A percentile compares a stretch with the other conserved stretches of the same genome.
These are phyloP conservation scores for Athripsodes cinereus DNA, from an alignment of 2,888 invertebrate genomes.

Conservation along the genomic window DNA sequence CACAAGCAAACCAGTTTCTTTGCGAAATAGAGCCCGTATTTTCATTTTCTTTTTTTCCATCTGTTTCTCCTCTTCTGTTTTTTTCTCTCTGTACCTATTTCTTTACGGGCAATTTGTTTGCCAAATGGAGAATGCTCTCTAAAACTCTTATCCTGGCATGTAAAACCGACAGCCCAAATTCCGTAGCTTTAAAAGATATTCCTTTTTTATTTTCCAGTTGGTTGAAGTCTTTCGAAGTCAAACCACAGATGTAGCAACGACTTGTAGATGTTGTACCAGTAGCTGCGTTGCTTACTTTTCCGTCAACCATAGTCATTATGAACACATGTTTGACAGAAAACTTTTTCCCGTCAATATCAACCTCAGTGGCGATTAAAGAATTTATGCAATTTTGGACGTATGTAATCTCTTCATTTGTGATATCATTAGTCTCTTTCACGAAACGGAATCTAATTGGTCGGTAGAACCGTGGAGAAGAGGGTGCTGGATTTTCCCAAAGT, in stretches of 20 bases:
- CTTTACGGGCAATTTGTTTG: conserved; percentile 4
- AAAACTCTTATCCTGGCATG: conserved; percentile 4
- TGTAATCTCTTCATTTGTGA: neutral
- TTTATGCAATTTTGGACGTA: neutral
- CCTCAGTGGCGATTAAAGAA: conserved; percentile 1
- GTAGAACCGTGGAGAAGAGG: conserved; percentile 1
- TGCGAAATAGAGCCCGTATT: neutral
- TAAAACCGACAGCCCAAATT: conserved; percentile 4
- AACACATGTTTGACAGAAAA: neutral
- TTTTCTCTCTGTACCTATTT: neutral
- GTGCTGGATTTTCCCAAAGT: conserved; percentile 4
- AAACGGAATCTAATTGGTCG: neutral
- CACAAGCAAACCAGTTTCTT: neutral
- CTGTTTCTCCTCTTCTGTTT: neutral
- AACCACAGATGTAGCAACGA: conserved; percentile 1
- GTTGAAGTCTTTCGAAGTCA: conserved; percentile 3
- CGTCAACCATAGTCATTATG: conserved; percentile 5
- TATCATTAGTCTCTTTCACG: conserved; percentile 1
- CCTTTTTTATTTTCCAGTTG: neutral
- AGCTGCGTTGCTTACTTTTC: conserved; percentile 1
- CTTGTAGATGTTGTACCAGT: conserved; percentile 1
- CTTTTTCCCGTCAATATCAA: neutral
- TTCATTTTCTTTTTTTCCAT: neutral
- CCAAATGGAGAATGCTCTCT: conserved; percentile 3
- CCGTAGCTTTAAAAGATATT: neutral